Conservation (phyloP, 2,113 vertebrate genomes). For the Neogobius melanostomus region DNA sequence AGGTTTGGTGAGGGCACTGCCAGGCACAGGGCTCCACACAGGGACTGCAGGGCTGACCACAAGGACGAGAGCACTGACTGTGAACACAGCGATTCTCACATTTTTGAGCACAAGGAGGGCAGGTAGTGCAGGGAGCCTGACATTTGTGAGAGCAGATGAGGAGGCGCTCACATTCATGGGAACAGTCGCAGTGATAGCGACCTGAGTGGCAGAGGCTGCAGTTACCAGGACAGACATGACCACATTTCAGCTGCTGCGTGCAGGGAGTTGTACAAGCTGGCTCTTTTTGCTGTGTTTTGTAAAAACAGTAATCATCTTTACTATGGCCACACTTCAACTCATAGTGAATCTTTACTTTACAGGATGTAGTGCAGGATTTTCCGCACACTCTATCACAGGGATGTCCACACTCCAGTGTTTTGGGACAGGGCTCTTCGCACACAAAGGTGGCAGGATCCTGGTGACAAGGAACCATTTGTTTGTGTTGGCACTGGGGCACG, state of each 20-base stretch:
- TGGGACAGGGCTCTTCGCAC: conserved; percentile 81
- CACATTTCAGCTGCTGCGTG: conserved; percentile 75
- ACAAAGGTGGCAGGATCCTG: conserved; percentile 65
- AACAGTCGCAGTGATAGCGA: conserved; percentile 82
- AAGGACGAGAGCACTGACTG: conserved; percentile 83
- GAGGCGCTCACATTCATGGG: conserved; percentile 70
- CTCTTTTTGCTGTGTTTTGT: background rate
- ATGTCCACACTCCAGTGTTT: conserved; percentile 82
- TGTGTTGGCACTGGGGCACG: conserved; percentile 81
- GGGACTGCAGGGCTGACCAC: conserved; percentile 82
- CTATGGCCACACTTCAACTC: conserved; percentile 82
- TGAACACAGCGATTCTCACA: conserved; percentile 90
- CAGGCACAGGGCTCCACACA: conserved; percentile 87
- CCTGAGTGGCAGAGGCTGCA: conserved; percentile 84
- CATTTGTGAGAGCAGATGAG: conserved; percentile 90
- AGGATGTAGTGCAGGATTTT: conserved; percentile 68
- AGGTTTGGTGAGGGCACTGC: conserved; percentile 85
- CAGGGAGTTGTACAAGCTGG: conserved; percentile 73
- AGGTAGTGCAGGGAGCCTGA: conserved; percentile 82
- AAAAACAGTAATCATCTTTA: conserved; percentile 76
- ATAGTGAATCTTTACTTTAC: conserved; percentile 67
- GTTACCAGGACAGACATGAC: conserved; percentile 81
- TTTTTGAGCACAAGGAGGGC: conserved; percentile 79
- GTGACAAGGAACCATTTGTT: conserved; percentile 86
- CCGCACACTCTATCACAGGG: conserved; percentile 79